These are phyloP conservation scores for Cygnus olor DNA, from an alignment of 2,797 vertebrate genomes.

Conservation along the genomic window DNA sequence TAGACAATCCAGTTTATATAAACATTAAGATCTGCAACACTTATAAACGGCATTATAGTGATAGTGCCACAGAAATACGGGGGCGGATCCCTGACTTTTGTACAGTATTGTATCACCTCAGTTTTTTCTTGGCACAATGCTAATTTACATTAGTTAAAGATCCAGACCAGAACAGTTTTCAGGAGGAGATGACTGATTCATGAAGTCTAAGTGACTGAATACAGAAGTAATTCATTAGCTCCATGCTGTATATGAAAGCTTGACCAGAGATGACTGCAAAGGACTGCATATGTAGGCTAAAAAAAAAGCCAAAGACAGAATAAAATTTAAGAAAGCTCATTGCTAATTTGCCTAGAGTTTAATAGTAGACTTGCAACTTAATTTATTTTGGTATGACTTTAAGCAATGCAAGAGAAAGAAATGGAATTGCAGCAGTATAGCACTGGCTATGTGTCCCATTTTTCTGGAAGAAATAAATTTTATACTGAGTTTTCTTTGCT, in stretches of 20 bases:
- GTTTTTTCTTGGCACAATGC: conserved; percentile 52
- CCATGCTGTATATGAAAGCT: conserved; percentile 12
- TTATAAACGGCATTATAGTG: background rate
- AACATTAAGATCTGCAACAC: background rate
- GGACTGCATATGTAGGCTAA: background rate
- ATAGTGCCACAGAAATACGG: background rate
- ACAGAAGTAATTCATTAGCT: conserved; percentile 69
- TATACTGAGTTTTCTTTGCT: background rate
- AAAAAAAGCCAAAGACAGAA: background rate
- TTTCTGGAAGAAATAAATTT: conserved; percentile 7
- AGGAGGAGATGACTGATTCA: conserved; percentile 72
- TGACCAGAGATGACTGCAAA: conserved; percentile 40
- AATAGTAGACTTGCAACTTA: background rate
- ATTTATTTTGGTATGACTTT: background rate
- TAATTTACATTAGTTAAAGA: conserved; percentile 68
- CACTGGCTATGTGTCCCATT: background rate
- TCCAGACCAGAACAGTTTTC: conserved; percentile 67
- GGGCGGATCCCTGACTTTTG: background rate
- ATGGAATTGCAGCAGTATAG: background rate
- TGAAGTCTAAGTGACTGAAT: conserved; percentile 72
- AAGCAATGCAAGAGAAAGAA: background rate
- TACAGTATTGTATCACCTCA: conserved; percentile 28
- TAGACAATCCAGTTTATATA: background rate
- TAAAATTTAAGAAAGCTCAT: background rate
- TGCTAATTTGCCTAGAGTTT: background rate